These are phyloP conservation scores for Paedocypris micromegethes DNA, from an alignment of 2,797 vertebrate genomes.

Conservation along the genomic window DNA sequence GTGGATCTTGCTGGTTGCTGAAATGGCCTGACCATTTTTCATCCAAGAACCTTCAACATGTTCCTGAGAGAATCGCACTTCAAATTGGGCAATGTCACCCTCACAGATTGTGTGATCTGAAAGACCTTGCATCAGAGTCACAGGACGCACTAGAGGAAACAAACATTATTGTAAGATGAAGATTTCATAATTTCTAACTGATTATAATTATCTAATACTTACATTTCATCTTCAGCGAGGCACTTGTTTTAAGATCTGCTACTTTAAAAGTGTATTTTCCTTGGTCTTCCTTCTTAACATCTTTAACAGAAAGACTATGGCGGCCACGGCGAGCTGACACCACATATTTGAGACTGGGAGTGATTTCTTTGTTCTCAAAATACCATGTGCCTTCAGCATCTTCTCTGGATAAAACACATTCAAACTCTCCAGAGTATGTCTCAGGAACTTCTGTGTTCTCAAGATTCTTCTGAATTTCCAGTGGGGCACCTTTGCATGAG, in stretches of 20 bases:
- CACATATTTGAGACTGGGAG: conserved; percentile 76
- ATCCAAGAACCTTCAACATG: conserved; percentile 92
- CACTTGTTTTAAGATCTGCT: conserved; percentile 79
- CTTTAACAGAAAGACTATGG: conserved; percentile 83
- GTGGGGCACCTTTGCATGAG: conserved; percentile 70
- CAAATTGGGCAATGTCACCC: conserved; percentile 94
- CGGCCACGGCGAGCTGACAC: conserved; percentile 90
- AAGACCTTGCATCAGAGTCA: conserved; percentile 88
- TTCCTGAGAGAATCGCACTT: conserved; percentile 93
- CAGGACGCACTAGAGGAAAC: conserved; percentile 78
- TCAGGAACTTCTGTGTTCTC: conserved; percentile 89
- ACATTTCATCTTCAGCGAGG: conserved; percentile 93
- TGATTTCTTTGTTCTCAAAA: conserved; percentile 77
- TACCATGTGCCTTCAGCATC: conserved; percentile 91
- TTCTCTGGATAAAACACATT: conserved; percentile 87
- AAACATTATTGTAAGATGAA: background rate
- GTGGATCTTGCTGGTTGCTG: conserved; percentile 84
- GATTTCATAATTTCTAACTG: background rate
- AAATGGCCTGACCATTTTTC: conserved; percentile 82
- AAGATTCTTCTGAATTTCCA: conserved; percentile 84
- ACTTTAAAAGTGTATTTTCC: conserved; percentile 88
- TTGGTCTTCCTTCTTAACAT: conserved; percentile 90
- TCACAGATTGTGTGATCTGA: conserved; percentile 90
- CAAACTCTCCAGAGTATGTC: conserved; percentile 86
- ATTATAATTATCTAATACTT: conserved; percentile 50